These are phyloP conservation scores for Callipepla californica DNA, from an alignment of 2,113 vertebrate genomes.

Conservation along the genomic window DNA sequence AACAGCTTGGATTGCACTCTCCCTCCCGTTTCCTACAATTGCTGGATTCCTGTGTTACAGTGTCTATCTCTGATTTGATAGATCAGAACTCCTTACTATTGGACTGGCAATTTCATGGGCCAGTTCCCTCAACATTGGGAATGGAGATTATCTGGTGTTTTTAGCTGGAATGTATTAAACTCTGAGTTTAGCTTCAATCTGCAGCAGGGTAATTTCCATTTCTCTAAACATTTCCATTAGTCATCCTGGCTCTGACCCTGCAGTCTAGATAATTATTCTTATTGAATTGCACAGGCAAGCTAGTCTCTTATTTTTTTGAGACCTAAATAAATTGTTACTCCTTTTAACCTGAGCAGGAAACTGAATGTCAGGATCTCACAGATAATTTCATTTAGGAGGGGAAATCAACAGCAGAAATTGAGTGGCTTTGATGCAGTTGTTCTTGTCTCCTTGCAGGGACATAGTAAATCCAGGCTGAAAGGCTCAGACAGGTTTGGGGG, in stretches of 20 bases:
- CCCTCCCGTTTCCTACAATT: not conserved
- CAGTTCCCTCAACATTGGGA: conserved; percentile 31
- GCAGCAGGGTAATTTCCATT: conserved; percentile 55
- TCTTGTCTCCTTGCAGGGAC: not conserved
- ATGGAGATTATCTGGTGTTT: conserved; percentile 56
- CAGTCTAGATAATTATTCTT: conserved; percentile 61
- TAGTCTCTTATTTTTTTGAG: conserved; percentile 56
- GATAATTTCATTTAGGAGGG: conserved; percentile 45
- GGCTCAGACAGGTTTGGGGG: not conserved
- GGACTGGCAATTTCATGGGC: conserved; percentile 64
- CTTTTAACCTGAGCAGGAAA: conserved; percentile 46
- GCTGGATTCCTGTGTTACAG: not conserved
- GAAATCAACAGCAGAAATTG: conserved; percentile 29
- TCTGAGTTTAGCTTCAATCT: conserved; percentile 31
- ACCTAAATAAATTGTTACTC: conserved; percentile 53
- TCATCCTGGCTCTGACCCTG: conserved; percentile 69
- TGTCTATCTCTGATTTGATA: conserved; percentile 19
- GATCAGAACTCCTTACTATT: conserved; percentile 48
- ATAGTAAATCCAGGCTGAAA: not conserved
- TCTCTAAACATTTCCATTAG: conserved; percentile 68
- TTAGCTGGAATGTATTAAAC: conserved; percentile 59
- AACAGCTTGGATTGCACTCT: not conserved
- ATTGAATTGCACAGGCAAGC: conserved; percentile 28
- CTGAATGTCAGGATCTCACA: conserved; percentile 38
- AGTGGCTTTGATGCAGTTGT: not conserved